Conservation (phyloP, 2,113 vertebrate genomes). For the Chaenocephalus aceratus region DNA sequence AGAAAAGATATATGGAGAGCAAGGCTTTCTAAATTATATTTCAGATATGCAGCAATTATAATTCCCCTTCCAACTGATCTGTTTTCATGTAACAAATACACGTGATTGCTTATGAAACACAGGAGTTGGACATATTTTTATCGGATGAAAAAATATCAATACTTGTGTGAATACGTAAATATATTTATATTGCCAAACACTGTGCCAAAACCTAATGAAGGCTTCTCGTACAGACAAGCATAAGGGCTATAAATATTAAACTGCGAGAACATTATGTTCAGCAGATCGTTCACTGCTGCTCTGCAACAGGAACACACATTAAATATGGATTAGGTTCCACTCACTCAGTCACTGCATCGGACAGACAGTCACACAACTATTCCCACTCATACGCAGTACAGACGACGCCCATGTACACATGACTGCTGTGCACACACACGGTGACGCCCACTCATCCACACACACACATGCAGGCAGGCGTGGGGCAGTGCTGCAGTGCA, state of each 20-base stretch:
- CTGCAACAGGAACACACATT: constrained; percentile 81
- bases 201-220: not conserved
- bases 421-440: not conserved
- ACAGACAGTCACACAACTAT: not conserved
- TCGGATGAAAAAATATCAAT: not conserved
- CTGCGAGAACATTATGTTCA: constrained; percentile 40
- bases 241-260: constrained; percentile 29
- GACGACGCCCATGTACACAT: not conserved
- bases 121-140: not conserved
- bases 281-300: constrained; percentile 74
- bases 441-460: constrained; percentile 11
- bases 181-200: not conserved
- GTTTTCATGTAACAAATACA: not conserved
- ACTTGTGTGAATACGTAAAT: not conserved
- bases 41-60: not conserved
- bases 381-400: constrained; percentile 17
- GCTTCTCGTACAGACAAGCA: not conserved
- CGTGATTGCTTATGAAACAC: not conserved
- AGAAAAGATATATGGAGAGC: not conserved
- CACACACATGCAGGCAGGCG: constrained; percentile 33
- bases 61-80: not conserved
- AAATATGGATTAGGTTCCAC: constrained; percentile 72
- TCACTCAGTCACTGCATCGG: constrained; percentile 12
- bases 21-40: not conserved
- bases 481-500: constrained; percentile 75